Evolutionary conservation across 2,888 invertebrate species (phyloP).

Genomic region (Oeneis ivallda): DNA sequence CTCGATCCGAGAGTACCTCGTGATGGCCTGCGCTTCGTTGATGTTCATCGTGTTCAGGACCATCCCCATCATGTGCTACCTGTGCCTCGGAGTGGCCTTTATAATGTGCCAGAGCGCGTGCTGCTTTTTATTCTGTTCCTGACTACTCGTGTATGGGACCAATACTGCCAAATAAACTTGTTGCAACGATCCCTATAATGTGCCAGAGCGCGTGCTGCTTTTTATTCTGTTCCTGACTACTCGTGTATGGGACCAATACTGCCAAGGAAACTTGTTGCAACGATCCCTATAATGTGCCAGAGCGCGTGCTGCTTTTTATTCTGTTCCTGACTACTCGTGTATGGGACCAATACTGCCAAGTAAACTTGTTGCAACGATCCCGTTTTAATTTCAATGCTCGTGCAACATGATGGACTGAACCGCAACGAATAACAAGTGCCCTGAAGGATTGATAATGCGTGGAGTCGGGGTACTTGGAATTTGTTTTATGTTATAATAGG

Average conservation of each 20-base stretch:
- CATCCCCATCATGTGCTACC: constrained; percentile 46
- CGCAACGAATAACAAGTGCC: too few species aligned
- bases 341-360: background rate
- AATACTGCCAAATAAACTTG: background rate
- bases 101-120: constrained; percentile 42
- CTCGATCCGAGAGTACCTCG: constrained; percentile 40
- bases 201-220: constrained; percentile 42
- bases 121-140: constrained; percentile 51
- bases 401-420: too few species aligned
- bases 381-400: too few species aligned
- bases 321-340: constrained; percentile 43
- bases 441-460: too few species aligned
- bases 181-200: too few species aligned
- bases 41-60: constrained; percentile 35
- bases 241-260: background rate
- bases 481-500: too few species aligned
- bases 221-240: constrained; percentile 46
- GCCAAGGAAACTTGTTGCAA: background rate
- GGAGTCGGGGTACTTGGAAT: too few species aligned
- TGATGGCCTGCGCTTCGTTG: constrained; percentile 19
- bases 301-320: constrained; percentile 46
- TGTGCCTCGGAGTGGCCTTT: constrained; percentile 43
- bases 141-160: constrained; percentile 21
- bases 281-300: too few species aligned
- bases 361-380: too few species aligned